phyloP scores from a whole-genome alignment of 2,888 invertebrate species.

The Koerneria pararmatus region DNA sequence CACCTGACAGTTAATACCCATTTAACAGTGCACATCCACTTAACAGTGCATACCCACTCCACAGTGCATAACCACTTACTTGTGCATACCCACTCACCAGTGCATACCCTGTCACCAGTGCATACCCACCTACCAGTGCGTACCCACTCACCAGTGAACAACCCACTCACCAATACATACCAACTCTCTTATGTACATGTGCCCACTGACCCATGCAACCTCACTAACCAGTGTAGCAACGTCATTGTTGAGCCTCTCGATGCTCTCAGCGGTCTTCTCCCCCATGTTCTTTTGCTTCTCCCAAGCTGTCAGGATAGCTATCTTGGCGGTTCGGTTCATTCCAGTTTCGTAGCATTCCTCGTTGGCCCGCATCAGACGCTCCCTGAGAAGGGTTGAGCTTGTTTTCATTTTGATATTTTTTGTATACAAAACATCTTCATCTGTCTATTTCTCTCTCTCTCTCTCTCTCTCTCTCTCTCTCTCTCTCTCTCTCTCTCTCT shows the following conservation, averaged over 20 bases:
- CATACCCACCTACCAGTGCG: too few relatives aligned
- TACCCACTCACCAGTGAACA: too few relatives aligned
- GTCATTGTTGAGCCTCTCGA: slow-evolving; percentile 49
- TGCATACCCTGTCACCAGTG: too few relatives aligned
- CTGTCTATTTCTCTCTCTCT: background rate
- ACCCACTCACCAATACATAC: too few relatives aligned
- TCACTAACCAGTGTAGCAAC: slow-evolving; percentile 31
- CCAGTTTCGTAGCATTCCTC: slow-evolving; percentile 53
- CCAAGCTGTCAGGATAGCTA: slow-evolving; percentile 49
- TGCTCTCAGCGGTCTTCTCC: slow-evolving; percentile 44
- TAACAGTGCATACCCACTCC: too few relatives aligned
- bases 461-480: too few relatives aligned
- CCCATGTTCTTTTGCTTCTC: slow-evolving; percentile 42
- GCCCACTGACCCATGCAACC: too few relatives aligned
- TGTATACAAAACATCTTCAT: background rate
- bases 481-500: background rate
- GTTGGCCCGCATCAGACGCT: slow-evolving; percentile 78
- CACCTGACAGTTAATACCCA: too few relatives aligned
- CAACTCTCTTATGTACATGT: too few relatives aligned
- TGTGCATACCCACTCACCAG: too few relatives aligned
- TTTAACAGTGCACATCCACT: too few relatives aligned
- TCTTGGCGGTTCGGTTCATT: slow-evolving; percentile 49
- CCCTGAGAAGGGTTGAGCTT: slow-evolving; percentile 32
- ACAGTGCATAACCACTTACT: too few relatives aligned
- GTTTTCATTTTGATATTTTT: background rate